Conservation (phyloP, 1,140 invertebrate genomes). For the Rhizoglyphus robini region DNA sequence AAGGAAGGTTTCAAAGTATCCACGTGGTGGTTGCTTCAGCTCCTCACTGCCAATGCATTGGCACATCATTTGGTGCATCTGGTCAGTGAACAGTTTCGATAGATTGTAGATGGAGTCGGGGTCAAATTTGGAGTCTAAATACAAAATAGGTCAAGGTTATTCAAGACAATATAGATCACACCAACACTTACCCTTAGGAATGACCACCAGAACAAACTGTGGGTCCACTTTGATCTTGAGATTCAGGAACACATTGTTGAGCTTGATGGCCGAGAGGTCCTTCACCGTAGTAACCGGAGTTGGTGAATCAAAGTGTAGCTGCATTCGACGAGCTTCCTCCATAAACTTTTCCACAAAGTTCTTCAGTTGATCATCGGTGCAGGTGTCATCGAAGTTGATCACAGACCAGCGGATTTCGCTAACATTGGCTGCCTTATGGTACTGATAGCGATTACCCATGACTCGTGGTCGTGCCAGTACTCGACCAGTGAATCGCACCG, state of each 20-base stretch:
- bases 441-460: no score
- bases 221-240: no score
- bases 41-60: constrained; percentile 57
- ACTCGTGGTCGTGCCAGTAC: no score
- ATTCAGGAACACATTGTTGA: no score
- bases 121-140: neutral
- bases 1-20: constrained; percentile 50
- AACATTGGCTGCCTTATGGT: no score
- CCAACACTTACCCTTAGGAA: neutral
- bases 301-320: neutral
- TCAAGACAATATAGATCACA: neutral
- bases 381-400: neutral
- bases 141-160: neutral
- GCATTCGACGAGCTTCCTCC: neutral
- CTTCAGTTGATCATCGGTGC: neutral
- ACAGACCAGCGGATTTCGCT: no score
- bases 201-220: no score
- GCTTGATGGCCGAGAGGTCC: no score
- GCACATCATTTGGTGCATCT: constrained; percentile 55
- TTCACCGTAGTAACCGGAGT: no score
- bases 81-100: constrained; percentile 59
- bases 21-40: constrained; percentile 25
- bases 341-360: neutral
- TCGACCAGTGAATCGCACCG: neutral
- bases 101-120: constrained; percentile 19